Evolutionary conservation across 2,888 invertebrate genomes (phyloP).

Genomic region (Theodoxus fluviatilis): DNA sequence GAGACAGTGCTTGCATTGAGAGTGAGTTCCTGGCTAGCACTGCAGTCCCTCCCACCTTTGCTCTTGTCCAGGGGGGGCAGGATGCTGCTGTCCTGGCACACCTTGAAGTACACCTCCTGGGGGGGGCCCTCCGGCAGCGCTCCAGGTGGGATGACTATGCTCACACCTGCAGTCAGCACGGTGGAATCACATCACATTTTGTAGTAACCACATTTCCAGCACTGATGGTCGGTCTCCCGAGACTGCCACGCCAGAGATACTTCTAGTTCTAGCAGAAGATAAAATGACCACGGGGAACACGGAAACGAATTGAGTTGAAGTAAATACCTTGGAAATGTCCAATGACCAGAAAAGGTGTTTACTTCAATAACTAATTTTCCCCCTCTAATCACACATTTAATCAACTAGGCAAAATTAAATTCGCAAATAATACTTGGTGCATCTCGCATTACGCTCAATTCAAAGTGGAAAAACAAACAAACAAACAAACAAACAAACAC

Average conservation of each 20-base stretch:
- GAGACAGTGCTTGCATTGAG: too few relatives aligned
- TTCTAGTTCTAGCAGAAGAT: too few relatives aligned
- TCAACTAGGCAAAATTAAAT: too few relatives aligned
- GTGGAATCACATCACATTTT: background rate
- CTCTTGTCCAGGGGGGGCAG: constrained; percentile 86
- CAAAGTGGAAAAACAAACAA: too few relatives aligned
- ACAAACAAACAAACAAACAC: too few relatives aligned
- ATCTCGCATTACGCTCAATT: too few relatives aligned
- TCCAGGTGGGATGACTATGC: constrained; percentile 85
- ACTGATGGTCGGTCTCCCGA: background rate
- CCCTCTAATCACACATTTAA: too few relatives aligned
- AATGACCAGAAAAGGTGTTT: too few relatives aligned
- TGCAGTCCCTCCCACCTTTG: constrained; percentile 86
- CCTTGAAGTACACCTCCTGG: constrained; percentile 91
- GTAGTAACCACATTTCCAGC: background rate
- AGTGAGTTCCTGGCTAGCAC: too few relatives aligned
- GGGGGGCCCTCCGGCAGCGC: constrained; percentile 82
- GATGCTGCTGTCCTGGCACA: constrained; percentile 74
- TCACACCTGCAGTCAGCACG: constrained; percentile 72
- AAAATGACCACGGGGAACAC: background rate
- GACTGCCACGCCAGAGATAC: background rate
- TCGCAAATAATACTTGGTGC: too few relatives aligned
- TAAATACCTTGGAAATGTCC: too few relatives aligned
- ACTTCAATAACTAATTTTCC: too few relatives aligned
- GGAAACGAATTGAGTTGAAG: background rate